Base-by-base conservation (phyloP, 2,113 vertebrate species). In the Strigops habroptila region DNA sequence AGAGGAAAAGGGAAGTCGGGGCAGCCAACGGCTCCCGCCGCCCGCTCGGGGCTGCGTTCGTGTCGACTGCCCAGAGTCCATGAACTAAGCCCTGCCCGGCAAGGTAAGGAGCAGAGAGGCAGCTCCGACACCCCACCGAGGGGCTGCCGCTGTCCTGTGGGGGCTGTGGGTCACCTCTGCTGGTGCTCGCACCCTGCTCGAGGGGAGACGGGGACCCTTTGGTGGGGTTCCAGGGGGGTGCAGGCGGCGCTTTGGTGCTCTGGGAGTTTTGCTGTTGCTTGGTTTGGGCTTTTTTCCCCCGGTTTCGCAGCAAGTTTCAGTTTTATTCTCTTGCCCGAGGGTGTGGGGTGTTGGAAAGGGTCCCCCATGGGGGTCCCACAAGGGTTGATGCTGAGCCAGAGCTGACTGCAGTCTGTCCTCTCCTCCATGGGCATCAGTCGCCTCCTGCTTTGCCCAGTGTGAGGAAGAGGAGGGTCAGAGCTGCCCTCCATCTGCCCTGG, bases 41-140 rank as follows among this genome's bases (percentile, higher is more conserved):
- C 84, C 83, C 87, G 79, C 83, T 52, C 28, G 48, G 79, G 83
- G 98, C 98, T 96, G 97, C 97, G 98, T 99, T 99, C 98, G 98
- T 97, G 98, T 99, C 91, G 98, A 98, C 98, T 98, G 98, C 96
- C 97, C 98, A 98, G 99, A 99, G 99, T 98, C 99, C 98, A 98
- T 97, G 98, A 98, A 98, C 98, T 90, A 81, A 60, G n/a, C 86
- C 65, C 76, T 30, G 83, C 90, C 63, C 84, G 9, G 39, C 63
- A 10, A 96, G 96, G 96, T 97, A 92, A 97, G 97, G 51, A 71
- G 14, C 9, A 6, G 25, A 48, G 64, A 41, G 74, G 23, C 30
- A 4, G 82, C 78, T 59, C 46, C 27, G 71, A 25, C 44, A 1
- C 8, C 39, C 83, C 8, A 0, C 8, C 4, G 13, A 1, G 55